Evolutionary conservation across 2,888 invertebrate genomes (phyloP).

Genomic region (Sphaerophoria taeniata): DNA sequence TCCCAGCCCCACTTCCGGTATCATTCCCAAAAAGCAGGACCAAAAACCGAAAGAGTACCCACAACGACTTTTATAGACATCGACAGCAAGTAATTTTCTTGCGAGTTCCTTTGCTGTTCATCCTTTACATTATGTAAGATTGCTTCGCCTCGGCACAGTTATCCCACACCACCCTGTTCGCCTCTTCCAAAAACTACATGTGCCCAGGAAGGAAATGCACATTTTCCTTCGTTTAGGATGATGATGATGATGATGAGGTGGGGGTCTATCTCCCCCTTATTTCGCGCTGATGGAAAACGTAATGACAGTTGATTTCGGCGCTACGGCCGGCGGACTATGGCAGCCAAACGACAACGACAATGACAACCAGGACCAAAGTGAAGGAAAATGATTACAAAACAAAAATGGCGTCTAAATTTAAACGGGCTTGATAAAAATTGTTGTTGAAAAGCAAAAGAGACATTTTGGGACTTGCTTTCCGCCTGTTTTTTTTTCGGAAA

Average conservation of each 20-base stretch:
- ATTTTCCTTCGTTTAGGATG: constrained; percentile 53
- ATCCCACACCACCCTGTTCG: constrained; percentile 44
- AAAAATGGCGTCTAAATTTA: constrained; percentile 38
- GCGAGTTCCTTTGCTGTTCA: constrained; percentile 68
- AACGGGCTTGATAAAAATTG: constrained; percentile 69
- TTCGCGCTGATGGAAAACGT: constrained; percentile 60
- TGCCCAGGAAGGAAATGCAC: constrained; percentile 71
- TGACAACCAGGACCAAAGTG: constrained; percentile 37
- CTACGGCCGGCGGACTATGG: constrained; percentile 48
- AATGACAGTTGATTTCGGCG: constrained; percentile 72
- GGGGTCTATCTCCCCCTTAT: background rate
- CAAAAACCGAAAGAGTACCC: constrained; percentile 4
- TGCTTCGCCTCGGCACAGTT: constrained; percentile 43
- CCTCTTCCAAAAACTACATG: constrained; percentile 14
- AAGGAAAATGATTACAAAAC: constrained; percentile 2
- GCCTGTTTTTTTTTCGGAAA: constrained; percentile 8
- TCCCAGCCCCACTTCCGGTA: background rate
- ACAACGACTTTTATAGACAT: constrained; percentile 51
- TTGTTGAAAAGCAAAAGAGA: constrained; percentile 15
- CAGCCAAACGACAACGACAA: constrained; percentile 49
- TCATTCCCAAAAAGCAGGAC: constrained; percentile 3
- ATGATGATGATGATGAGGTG: constrained; percentile 26
- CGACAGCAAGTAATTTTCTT: constrained; percentile 72
- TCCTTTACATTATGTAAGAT: constrained; percentile 65
- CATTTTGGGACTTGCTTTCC: background rate